Evolutionary conservation across 2,888 invertebrate genomes (phyloP), one percentile per base, ranked within the genome.

Genomic region (Alloscopus bannaensis): DNA sequence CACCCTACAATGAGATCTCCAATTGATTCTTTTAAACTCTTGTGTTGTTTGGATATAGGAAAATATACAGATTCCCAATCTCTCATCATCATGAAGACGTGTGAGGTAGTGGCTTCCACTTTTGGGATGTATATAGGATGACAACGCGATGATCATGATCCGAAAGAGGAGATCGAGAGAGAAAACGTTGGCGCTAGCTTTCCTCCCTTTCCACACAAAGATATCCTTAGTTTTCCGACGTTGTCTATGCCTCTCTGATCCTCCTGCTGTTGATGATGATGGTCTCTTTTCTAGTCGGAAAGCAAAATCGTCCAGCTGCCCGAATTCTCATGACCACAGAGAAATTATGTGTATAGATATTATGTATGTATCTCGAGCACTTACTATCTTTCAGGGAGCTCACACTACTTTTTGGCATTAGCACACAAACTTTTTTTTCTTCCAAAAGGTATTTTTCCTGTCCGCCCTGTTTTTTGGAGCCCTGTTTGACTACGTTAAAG

Each of bases 281-380:
- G 71, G 59, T 71, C 60, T 29, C 62, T 26, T 60, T 47, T 29
- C 66, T 31, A 6, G 50, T 36, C 42, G 22, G 57, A 69, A 69
- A 62, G 42, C 42, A 73, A 73, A 65, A 55, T 31, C 73, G 65
- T 57, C 66, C 75, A 59, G 62, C 64, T 72, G 75, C 29, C 47
- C 57, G 24, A 26, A 59, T 75, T 75, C 75, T 75, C 75, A 75
- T 75, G 75, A 75, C 75, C 75, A 75, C 75, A 28, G 66, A 62
- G 22, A 42, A 66, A 64, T 64, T 64, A 64, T 64, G 40, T 31
- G 45, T 36, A 36, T 57, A 20, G 18, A 24, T 47, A 29, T 47
- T 66, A 20, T 47, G 18, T 50, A n/a, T 22, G 28, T n/a, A n/a
- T 45, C 16, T 64, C 42, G 18, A 28, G 26, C 20, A 28, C n/a